phyloP scores from a whole-genome alignment of 2,888 invertebrate genomes.

The Unio pictorum region DNA sequence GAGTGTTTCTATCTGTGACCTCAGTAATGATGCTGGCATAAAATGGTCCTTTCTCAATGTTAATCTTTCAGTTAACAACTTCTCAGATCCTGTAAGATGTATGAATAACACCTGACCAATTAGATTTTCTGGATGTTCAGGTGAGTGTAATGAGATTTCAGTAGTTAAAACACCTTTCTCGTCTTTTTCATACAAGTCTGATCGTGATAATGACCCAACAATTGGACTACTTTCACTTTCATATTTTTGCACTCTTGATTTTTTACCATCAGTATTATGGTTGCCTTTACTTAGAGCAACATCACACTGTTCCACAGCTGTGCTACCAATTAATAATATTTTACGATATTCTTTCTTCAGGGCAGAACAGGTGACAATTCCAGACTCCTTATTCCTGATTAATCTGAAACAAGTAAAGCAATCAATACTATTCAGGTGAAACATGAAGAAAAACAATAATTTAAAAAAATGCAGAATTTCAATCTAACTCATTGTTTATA shows the following conservation, averaged over 20 bases:
- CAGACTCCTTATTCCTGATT: slow-evolving; percentile 17
- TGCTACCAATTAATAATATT: slow-evolving; percentile 32
- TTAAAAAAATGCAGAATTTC: no score
- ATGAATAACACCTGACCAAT: slow-evolving; percentile 35
- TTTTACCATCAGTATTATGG: no score
- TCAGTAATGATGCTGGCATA: slow-evolving; percentile 55
- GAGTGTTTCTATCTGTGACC: slow-evolving; percentile 58
- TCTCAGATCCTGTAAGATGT: slow-evolving; percentile 47
- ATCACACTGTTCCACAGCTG: no score
- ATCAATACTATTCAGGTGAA: neutral
- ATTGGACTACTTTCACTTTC: no score
- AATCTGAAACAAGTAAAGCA: slow-evolving; percentile 18
- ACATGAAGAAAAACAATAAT: neutral
- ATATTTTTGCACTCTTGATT: no score
- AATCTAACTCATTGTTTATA: no score
- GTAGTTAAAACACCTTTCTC: no score
- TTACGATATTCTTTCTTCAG: slow-evolving; percentile 65
- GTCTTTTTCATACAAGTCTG: no score
- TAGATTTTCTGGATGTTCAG: neutral
- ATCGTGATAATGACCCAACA: no score
- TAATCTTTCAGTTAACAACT: slow-evolving; percentile 44
- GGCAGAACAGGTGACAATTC: slow-evolving; percentile 67
- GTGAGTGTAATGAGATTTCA: no score
- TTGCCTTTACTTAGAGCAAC: no score
- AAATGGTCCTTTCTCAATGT: slow-evolving; percentile 53